Evolutionary conservation across 2,113 vertebrate species (phyloP).

Genomic region (Isichthys henryi): DNA sequence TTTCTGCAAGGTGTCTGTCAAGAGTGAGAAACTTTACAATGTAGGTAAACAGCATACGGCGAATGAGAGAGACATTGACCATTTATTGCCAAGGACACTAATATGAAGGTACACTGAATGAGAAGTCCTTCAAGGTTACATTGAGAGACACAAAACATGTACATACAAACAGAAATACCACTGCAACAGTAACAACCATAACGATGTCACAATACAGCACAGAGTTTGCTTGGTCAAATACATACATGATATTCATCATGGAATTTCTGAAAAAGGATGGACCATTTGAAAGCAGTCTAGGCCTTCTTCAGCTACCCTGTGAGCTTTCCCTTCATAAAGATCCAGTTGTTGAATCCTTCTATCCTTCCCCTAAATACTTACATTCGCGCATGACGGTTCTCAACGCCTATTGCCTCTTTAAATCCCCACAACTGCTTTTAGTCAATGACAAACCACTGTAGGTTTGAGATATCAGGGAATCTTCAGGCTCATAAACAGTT

Average conservation of each 20-base stretch:
- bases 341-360: not conserved
- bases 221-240: not conserved
- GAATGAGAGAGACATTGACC: not conserved
- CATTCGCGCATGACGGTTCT: not conserved
- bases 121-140: conserved; percentile 7
- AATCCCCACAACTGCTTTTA: not conserved
- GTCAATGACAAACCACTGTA: not conserved
- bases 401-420: not conserved
- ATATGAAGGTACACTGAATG: conserved; percentile 4
- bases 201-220: conserved; percentile 14
- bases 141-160: not conserved
- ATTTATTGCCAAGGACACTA: conserved; percentile 16
- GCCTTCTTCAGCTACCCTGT: not conserved
- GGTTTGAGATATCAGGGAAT: not conserved
- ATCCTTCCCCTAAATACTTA: not conserved
- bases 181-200: conserved; percentile 15
- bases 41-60: not conserved
- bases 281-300: not conserved
- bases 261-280: conserved; percentile 9
- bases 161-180: conserved; percentile 5
- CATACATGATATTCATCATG: not conserved
- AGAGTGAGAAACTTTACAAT: not conserved
- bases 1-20: not conserved
- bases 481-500: not conserved
- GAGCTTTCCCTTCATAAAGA: not conserved